Base-by-base conservation (phyloP, 2,888 invertebrate species). In the Blastobasis adustella region DNA sequence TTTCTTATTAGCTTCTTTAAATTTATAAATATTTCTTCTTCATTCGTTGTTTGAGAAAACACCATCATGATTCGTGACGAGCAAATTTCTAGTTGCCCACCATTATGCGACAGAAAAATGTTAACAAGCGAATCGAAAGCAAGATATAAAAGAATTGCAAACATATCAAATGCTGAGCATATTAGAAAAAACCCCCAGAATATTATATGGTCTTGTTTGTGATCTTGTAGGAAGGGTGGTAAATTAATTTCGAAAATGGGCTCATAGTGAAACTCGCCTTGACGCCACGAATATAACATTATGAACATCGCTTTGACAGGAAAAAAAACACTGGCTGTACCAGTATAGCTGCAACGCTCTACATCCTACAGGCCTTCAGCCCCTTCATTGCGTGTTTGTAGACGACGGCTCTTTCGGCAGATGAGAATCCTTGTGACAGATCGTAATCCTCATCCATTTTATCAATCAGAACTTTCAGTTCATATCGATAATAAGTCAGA, bases 71-170 rank as follows among this genome's bases (percentile, higher is more conserved):
- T 66, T 42, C 70, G 66, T n/a, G 52, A 55, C 41, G 69, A 75
- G 0, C 79, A 63, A 9, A 86, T 53, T 36, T 81, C 72, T 4
- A 83, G 56, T 50, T 84, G 82, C 4, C 82, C 82, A 54, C 82
- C 80, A 5, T 66, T 61, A 50, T 86, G 83, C 38, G 81, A 52
- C 57, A 81, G 65, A 54, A 81, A 76, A 61, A 82, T 80, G 0
- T 81, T 80, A 1, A 77, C 71, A n/a, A 86, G 54, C 2, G 84
- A 76, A 63, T 86, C 85, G 56, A 83, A 84, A 4, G 77, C 77
- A 0, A 76, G 58, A 37, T 73, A 80, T 58, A 79, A 67, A 0
- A 69, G 53, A 0, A 61, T 52, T 0, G 76, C 70, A 49, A 70
- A 77, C 1, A 57, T 23, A 52, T 60, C 76, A 46, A 78, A 79